These are phyloP conservation scores for Papilio demoleus DNA, from an alignment of 2,888 invertebrate genomes.

Conservation along the genomic window DNA sequence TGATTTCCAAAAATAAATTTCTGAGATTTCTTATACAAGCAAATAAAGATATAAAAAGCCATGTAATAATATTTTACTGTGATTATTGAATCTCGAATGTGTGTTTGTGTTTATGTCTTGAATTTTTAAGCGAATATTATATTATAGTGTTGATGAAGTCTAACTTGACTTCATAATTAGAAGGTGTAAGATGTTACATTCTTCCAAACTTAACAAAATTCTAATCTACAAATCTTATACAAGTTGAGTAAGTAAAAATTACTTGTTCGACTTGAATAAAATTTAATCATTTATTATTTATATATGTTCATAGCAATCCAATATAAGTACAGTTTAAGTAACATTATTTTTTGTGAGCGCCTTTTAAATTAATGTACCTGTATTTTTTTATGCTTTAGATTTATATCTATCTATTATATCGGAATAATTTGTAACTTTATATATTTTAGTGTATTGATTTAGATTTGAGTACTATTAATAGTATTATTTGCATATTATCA, in stretches of 20 bases:
- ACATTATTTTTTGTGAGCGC: not conserved
- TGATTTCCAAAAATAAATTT: not conserved
- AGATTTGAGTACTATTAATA: slow-evolving; percentile 6
- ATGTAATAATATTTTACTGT: not conserved
- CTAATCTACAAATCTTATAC: not conserved
- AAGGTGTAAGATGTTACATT: not conserved
- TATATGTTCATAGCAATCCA: not conserved
- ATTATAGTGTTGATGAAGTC: not conserved
- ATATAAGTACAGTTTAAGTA: not conserved
- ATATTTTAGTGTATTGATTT: not conserved
- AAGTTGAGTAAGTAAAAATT: not conserved
- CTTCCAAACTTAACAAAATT: not conserved
- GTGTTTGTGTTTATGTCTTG: not conserved
- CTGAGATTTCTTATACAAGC: no score
- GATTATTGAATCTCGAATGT: slow-evolving; percentile 16
- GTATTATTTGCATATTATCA: slow-evolving; percentile 4
- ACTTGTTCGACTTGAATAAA: not conserved
- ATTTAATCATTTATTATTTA: not conserved
- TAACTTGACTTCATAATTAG: not conserved
- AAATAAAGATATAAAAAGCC: no score
- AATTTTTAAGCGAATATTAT: not conserved
- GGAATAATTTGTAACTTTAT: no score
- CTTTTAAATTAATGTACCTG: not conserved
- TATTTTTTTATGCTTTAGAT: not conserved
- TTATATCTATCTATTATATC: not conserved